These are phyloP conservation scores for Valencia hispanica DNA, from an alignment of 2,797 vertebrate genomes.

Conservation along the genomic window DNA sequence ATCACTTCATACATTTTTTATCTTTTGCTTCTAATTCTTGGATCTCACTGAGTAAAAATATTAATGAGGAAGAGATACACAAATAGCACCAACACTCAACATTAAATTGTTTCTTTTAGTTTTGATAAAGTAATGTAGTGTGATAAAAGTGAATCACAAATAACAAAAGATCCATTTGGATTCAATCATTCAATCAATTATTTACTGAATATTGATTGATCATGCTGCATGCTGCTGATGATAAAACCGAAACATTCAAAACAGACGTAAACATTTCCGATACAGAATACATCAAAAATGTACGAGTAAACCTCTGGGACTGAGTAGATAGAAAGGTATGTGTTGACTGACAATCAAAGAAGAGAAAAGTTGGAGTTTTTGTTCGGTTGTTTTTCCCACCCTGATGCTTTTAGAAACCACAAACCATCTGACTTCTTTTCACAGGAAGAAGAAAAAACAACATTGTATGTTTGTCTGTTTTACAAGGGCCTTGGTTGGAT, in stretches of 20 bases:
- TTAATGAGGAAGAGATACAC: neutral
- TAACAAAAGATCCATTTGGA: neutral
- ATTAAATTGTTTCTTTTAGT: neutral
- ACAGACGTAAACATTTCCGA: no score
- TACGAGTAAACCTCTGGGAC: neutral
- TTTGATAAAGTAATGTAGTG: no score
- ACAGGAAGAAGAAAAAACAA: conserved; percentile 25
- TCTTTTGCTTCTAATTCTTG: no score
- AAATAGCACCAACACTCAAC: neutral
- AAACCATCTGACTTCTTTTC: conserved; percentile 61
- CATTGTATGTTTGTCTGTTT: conserved; percentile 45
- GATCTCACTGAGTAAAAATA: no score
- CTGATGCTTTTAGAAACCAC: conserved; percentile 44
- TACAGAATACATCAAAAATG: neutral
- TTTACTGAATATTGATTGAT: neutral
- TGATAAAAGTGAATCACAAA: neutral
- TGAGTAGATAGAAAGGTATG: neutral
- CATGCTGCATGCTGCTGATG: neutral
- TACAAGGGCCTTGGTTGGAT: conserved; percentile 54
- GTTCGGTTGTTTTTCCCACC: conserved; percentile 8
- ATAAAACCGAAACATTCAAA: neutral
- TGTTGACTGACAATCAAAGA: neutral
- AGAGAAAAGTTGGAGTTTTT: conserved; percentile 8
- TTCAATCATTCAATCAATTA: neutral
- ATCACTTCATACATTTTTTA: no score